phyloP scores from a whole-genome alignment of 2,113 vertebrate species.

The Salvelinus alpinus region DNA sequence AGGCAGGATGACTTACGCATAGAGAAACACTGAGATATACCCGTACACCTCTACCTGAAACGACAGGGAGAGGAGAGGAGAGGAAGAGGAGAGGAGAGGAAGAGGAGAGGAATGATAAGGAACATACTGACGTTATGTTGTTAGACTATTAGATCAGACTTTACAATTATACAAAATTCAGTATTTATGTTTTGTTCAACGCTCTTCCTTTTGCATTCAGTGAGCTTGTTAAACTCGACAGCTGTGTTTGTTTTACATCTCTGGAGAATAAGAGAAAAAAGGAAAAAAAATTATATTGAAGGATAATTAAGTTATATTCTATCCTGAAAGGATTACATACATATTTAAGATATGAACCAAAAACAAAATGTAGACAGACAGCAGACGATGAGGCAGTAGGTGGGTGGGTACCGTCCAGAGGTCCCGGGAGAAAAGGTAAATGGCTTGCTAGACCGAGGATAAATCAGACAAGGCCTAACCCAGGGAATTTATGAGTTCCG shows the following conservation, averaged over 20 bases:
- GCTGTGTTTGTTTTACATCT: constrained; percentile 45
- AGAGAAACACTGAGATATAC: too few relatives aligned
- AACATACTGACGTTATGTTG: neutral
- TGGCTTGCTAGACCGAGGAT: constrained; percentile 59
- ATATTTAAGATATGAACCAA: neutral
- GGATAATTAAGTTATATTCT: neutral
- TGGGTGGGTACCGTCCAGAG: constrained; percentile 1
- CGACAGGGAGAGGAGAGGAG: too few relatives aligned
- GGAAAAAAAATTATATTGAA: constrained; percentile 4
- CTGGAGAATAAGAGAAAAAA: constrained; percentile 2
- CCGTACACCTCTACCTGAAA: too few relatives aligned
- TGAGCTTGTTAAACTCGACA: constrained; percentile 19
- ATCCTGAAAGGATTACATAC: neutral
- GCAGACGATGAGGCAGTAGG: neutral
- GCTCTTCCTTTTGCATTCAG: constrained; percentile 11
- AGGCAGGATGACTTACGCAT: too few relatives aligned
- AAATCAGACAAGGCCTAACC: constrained; percentile 53
- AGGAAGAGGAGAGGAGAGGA: too few relatives aligned
- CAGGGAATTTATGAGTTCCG: constrained; percentile 57
- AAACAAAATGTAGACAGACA: neutral
- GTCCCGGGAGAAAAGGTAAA: constrained; percentile 50
- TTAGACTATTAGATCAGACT: neutral
- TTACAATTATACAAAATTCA: neutral
- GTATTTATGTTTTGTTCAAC: neutral
- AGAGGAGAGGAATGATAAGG: neutral